Evolutionary conservation across 2,113 vertebrate species (phyloP).

Genomic region (Bagarius yarrelli): DNA sequence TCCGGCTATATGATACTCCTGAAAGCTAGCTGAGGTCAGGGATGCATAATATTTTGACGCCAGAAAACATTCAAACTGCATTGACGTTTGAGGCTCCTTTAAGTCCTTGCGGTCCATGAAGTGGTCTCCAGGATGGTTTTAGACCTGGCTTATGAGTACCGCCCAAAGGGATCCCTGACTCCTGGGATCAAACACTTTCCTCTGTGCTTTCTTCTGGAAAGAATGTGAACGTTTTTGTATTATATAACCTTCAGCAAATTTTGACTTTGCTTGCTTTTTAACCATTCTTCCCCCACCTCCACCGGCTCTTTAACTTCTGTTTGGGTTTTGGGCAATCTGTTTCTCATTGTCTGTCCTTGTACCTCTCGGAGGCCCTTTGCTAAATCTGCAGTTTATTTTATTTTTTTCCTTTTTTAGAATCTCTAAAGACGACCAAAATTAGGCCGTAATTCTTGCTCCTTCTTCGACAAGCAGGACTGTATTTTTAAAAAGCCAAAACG

Average conservation of each 20-base stretch:
- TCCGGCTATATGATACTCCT: slow-evolving; percentile 17
- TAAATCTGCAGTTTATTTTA: slow-evolving; percentile 47
- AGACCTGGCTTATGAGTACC: neutral
- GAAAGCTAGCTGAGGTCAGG: slow-evolving; percentile 7
- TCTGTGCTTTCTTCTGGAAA: slow-evolving; percentile 65
- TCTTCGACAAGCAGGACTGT: slow-evolving; percentile 49
- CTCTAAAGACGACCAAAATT: slow-evolving; percentile 58
- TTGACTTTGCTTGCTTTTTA: neutral
- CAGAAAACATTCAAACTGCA: neutral
- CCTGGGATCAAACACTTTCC: slow-evolving; percentile 54
- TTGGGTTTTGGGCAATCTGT: slow-evolving; percentile 66
- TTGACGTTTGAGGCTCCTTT: slow-evolving; percentile 11
- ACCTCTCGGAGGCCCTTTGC: slow-evolving; percentile 55
- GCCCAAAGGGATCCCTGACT: slow-evolving; percentile 36
- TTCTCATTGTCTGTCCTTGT: slow-evolving; percentile 67
- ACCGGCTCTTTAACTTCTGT: slow-evolving; percentile 43
- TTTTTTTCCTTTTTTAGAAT: slow-evolving; percentile 57
- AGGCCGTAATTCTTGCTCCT: slow-evolving; percentile 49
- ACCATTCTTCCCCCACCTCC: neutral
- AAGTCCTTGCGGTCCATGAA: slow-evolving; percentile 28
- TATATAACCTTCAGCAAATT: slow-evolving; percentile 59
- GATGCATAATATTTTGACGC: slow-evolving; percentile 11
- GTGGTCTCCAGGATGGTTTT: neutral
- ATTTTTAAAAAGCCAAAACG: slow-evolving; percentile 56
- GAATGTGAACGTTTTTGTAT: slow-evolving; percentile 67